Percentiles rank a stretch among this genome's conserved stretches.
These are phyloP conservation scores for Eucidaris tribuloides DNA, from an alignment of 35 echinoderm and acorn worm genomes.

Conservation along the genomic window DNA sequence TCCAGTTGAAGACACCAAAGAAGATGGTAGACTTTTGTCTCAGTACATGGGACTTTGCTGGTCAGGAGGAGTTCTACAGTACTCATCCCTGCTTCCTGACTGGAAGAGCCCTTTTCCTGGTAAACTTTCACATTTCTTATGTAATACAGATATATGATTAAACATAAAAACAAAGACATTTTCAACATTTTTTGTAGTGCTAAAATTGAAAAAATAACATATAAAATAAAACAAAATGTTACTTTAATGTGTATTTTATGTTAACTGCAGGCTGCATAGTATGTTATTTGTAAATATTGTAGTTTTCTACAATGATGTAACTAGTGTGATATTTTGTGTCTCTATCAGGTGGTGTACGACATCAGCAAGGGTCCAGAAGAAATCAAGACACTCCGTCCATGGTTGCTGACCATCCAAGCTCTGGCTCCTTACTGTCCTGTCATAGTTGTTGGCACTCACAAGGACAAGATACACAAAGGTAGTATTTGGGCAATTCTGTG, in stretches of 20 bases:
- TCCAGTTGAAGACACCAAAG: constrained; percentile 52
- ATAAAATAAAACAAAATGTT: too few species aligned
- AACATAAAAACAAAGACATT: too few species aligned
- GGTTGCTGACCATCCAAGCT: constrained; percentile 95
- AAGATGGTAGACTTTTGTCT: constrained; percentile 83
- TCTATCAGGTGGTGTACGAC: constrained; percentile 83
- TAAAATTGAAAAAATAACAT: too few species aligned
- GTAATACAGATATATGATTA: too few species aligned
- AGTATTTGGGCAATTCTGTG: too few species aligned
- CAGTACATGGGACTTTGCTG: constrained; percentile 99
- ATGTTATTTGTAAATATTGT: too few species aligned
- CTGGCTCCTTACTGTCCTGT: constrained; percentile 81
- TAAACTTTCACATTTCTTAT: too few species aligned
- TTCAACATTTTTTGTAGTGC: too few species aligned
- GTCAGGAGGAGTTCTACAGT: constrained; percentile 99
- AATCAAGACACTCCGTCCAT: constrained; percentile 70
- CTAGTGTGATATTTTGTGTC: not conserved
- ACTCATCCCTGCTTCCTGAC: constrained; percentile 95
- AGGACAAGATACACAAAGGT: constrained; percentile 96
- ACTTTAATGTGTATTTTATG: too few species aligned
- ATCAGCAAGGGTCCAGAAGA: constrained; percentile 77
- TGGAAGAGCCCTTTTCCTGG: constrained; percentile 86
- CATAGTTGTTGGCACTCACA: constrained; percentile 90
- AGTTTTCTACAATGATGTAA: too few species aligned
- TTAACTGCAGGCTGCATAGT: too few species aligned